phyloP scores from a whole-genome alignment of 2,888 invertebrate species.

The Minunthozetes semirufus region DNA sequence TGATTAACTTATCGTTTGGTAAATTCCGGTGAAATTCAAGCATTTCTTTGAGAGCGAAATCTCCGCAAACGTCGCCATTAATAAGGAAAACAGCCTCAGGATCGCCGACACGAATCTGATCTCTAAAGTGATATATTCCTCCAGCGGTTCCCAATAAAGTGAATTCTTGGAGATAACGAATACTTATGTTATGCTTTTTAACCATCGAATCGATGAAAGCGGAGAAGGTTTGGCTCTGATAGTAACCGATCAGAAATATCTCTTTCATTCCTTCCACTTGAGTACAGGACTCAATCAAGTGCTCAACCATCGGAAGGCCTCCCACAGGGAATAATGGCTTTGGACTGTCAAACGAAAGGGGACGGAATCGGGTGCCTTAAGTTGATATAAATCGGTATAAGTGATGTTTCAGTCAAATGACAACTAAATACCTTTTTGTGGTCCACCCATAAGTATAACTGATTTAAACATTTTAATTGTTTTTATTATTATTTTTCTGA shows the following conservation, averaged over 20 bases:
- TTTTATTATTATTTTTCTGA: background rate
- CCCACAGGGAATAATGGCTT: constrained; percentile 97
- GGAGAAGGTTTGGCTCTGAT: constrained; percentile 70
- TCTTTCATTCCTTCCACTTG: constrained; percentile 61
- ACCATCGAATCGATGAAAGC: constrained; percentile 81
- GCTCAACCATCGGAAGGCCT: constrained; percentile 89
- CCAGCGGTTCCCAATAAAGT: constrained; percentile 91
- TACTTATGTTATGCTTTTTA: constrained; percentile 62
- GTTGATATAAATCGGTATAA: too few relatives aligned
- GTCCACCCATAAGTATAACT: constrained; percentile 53
- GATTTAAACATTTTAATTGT: constrained; percentile 46
- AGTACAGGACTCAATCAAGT: constrained; percentile 87
- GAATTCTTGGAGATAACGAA: constrained; percentile 89
- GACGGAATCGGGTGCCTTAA: constrained; percentile 90
- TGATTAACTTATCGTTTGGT: constrained; percentile 51
- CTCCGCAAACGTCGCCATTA: constrained; percentile 95
- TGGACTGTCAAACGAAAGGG: constrained; percentile 90
- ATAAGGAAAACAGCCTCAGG: constrained; percentile 86
- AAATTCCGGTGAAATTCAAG: constrained; percentile 59
- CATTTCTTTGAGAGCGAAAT: constrained; percentile 82
- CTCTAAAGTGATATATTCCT: constrained; percentile 91
- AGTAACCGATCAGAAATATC: constrained; percentile 88
- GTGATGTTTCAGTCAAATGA: too few relatives aligned
- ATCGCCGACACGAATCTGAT: constrained; percentile 79
- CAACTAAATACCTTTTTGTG: constrained; percentile 54